phyloP scores from a whole-genome alignment of 2,113 vertebrate species.

The Podarcis cretensis region DNA sequence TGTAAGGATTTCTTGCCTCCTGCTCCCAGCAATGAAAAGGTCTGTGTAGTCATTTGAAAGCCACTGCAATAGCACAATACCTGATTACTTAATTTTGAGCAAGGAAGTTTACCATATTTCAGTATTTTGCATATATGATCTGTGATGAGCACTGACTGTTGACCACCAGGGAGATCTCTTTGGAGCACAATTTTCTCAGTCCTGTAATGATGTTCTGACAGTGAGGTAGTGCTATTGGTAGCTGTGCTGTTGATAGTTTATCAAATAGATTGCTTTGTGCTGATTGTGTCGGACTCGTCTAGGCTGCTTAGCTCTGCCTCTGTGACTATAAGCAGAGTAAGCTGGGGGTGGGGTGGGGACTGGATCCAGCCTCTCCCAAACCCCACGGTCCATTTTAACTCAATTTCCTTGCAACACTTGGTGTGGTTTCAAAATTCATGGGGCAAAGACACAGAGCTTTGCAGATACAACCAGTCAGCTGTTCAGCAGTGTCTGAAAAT shows the following conservation, averaged over 20 bases:
- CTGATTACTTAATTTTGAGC: conserved; percentile 66
- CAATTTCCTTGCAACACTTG: too few species aligned
- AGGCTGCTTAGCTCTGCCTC: conserved; percentile 45
- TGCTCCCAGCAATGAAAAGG: conserved; percentile 6
- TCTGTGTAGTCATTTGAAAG: conserved; percentile 56
- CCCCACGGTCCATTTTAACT: too few species aligned
- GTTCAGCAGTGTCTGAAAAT: too few species aligned
- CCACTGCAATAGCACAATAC: conserved; percentile 58
- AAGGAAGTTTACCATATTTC: conserved; percentile 41
- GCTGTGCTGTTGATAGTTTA: conserved; percentile 60
- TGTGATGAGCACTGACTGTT: conserved; percentile 32
- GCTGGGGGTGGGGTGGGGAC: neutral
- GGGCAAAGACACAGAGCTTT: too few species aligned
- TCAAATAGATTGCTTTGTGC: conserved; percentile 60
- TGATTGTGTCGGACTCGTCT: conserved; percentile 49
- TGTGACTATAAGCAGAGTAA: conserved; percentile 28
- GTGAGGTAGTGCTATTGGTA: conserved; percentile 53
- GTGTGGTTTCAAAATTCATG: too few species aligned
- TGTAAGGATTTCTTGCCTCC: conserved; percentile 29
- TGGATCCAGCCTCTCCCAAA: too few species aligned
- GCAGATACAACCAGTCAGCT: too few species aligned
- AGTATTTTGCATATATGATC: conserved; percentile 38
- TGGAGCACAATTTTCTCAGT: conserved; percentile 47
- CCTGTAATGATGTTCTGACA: conserved; percentile 30
- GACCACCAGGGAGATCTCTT: conserved; percentile 42